Base-by-base conservation (phyloP, 2,113 vertebrate species). In the Alethe castanea region DNA sequence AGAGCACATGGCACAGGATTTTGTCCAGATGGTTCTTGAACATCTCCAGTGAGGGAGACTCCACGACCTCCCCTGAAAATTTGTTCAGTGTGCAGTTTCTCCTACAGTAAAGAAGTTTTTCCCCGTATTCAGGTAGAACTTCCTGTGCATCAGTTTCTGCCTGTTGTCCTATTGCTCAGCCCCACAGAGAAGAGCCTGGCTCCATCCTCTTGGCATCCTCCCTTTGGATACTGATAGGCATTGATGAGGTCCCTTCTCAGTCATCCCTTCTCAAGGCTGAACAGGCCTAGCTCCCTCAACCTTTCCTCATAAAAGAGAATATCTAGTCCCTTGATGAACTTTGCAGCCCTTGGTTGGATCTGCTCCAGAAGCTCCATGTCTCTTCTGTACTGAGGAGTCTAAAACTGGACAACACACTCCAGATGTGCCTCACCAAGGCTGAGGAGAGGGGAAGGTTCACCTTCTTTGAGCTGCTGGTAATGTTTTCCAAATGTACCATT, bases 11-110 rank as follows among this genome's bases (percentile, higher is more conserved):
- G 25, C 9, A 16, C 8, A 50, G 44, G 4, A 36, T 33, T 65
- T 9, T 14, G 0, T 26, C 26, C 22, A 36, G 59, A 19, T 0
- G 0, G 8, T 44, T 36, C 42, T 33, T 65, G 42, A 50, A 35
- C 23, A 11, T 33, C 14, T 50, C 15, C 26, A 13, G 6, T 48
- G 33, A 57, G 6, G 8, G 26, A 57, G 35, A 57, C 5, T 50
- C 14, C 24, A 23, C 31, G 26, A 16, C 4, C 18, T 65, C 14
- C 26, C 26, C 31, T 25, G 14, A 22, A 64, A 81, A 44, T 28
- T 42, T 73, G 5, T 36, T 73, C 33, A 16, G 31, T 50, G 18
- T 26, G 14, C 2, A 5, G 26, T 65, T 64, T 25, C 14, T 23
- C 9, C 3, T 35, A 16, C 22, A 44, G 12, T 23, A 59, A 64